Evolutionary conservation across 1,140 invertebrate species (phyloP), one percentile per base, ranked within the genome.

Genomic region (Trichogramma pretiosum): DNA sequence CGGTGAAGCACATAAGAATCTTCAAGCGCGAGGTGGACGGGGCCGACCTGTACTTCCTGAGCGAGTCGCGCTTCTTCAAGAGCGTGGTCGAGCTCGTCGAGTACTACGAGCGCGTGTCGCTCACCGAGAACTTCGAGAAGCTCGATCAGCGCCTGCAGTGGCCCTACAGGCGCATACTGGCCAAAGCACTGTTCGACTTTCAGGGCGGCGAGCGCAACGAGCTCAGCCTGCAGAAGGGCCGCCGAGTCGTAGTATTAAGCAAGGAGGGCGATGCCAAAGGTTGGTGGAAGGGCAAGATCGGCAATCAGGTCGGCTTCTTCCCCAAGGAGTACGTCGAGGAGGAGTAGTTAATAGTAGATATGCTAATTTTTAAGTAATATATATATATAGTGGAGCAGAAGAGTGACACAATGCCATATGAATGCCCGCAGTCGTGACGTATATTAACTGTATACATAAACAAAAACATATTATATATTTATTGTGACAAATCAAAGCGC

Each of bases 1-100:
- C 82, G 45, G 87, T 92, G 30, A 93, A 93, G 65, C 93, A 96
- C 67, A 96, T 97, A 80, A 84, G 89, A 68, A 84, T 96, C 56
- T 87, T 78, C 58, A 75, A 81, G 58, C 76, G 78, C 38, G 74
- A 77, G 37, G 72, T 70, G 21, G 75, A 77, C 30, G 76, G 74
- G 18, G 66, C 74, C 10, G 66, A 74, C 49, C 72, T 79, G 33
- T 79, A 84, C 67, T 95, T 81, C 68, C 72, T 97, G 16, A 92
- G 89, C 13, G 83, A 91, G 61, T 85, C 87, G n/a, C 78, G 89
- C 39, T 92, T 85, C 65, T 97, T 97, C 63, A 84, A 85, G 59
- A 87, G 83, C 59, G 80, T 93, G 43, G 83, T 89, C 56, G 90
- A 94, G 65, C 75, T 96, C 19, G 82, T 96, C 36, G 82, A 84